Evolutionary conservation across 2,113 vertebrate genomes (phyloP).

Genomic region (Oryzias melastigma): DNA sequence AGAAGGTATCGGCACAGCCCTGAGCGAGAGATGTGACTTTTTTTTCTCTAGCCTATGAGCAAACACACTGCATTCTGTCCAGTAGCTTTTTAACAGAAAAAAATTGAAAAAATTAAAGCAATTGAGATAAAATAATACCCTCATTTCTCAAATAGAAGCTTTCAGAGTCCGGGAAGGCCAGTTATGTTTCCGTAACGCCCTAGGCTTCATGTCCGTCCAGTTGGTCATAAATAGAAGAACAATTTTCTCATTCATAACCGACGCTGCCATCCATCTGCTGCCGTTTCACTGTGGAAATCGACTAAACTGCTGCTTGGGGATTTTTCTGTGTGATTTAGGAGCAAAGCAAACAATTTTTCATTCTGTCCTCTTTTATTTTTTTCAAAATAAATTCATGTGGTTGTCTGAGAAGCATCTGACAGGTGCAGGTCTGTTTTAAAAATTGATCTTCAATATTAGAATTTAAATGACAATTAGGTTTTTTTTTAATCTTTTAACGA

Average conservation of each 20-base stretch:
- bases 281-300: constrained; percentile 1
- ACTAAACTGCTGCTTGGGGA: not conserved
- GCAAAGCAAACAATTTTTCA: not conserved
- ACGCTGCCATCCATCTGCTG: constrained; percentile 11
- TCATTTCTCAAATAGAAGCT: not conserved
- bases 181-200: not conserved
- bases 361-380: not conserved
- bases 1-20: too few species aligned
- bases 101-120: too few species aligned
- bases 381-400: not conserved
- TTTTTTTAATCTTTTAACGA: too few species aligned
- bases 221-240: constrained; percentile 7
- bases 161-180: not conserved
- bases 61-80: not conserved
- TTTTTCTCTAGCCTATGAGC: not conserved
- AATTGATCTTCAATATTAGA: too few species aligned
- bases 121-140: constrained; percentile 1
- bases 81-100: not conserved
- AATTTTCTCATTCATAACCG: constrained; percentile 22
- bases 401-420: too few species aligned
- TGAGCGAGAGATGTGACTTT: too few species aligned
- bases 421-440: too few species aligned
- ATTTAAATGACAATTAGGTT: too few species aligned
- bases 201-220: constrained; percentile 2
- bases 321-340: not conserved